A percentile compares a stretch with the other conserved stretches of the same genome.
phyloP scores from a whole-genome alignment of 2,797 vertebrate genomes.

The Typhlichthys subterraneus region DNA sequence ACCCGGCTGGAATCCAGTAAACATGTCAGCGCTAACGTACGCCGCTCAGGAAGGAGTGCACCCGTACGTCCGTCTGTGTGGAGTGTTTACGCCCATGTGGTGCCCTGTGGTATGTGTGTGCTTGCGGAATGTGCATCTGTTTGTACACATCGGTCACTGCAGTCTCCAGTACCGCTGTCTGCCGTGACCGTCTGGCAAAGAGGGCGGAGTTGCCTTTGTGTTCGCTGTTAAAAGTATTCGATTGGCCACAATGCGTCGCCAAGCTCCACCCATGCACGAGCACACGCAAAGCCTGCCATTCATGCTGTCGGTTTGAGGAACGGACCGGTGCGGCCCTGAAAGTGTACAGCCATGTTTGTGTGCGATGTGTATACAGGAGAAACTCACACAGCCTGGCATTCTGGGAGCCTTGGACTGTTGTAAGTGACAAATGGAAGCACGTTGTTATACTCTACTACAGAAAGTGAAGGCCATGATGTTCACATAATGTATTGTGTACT shows the following conservation, averaged over 20 bases:
- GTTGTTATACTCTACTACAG: too few species aligned
- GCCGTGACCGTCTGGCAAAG: conserved; percentile 7
- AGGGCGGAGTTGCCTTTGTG: conserved; percentile 4
- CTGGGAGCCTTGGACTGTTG: neutral
- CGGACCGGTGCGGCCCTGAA: conserved; percentile 7
- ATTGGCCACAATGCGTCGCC: too few species aligned
- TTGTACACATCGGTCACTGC: neutral
- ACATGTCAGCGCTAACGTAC: conserved; percentile 29
- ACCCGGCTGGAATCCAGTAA: conserved; percentile 39
- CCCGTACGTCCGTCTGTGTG: neutral
- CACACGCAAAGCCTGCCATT: neutral
- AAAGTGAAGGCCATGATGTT: too few species aligned
- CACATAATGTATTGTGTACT: too few species aligned
- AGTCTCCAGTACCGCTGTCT: conserved; percentile 12
- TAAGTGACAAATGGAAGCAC: neutral
- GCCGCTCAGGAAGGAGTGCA: conserved; percentile 8
- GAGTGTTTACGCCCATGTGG: conserved; percentile 7
- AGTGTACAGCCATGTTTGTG: conserved; percentile 1
- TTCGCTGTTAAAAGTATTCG: neutral
- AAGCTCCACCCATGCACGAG: too few species aligned
- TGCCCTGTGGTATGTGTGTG: conserved; percentile 1
- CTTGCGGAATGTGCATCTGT: conserved; percentile 30
- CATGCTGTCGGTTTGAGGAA: conserved; percentile 3
- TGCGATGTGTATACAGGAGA: neutral
- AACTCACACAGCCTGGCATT: neutral